Conservation (phyloP, 2,113 vertebrate species). For the Gnathonemus longibarbis region DNA sequence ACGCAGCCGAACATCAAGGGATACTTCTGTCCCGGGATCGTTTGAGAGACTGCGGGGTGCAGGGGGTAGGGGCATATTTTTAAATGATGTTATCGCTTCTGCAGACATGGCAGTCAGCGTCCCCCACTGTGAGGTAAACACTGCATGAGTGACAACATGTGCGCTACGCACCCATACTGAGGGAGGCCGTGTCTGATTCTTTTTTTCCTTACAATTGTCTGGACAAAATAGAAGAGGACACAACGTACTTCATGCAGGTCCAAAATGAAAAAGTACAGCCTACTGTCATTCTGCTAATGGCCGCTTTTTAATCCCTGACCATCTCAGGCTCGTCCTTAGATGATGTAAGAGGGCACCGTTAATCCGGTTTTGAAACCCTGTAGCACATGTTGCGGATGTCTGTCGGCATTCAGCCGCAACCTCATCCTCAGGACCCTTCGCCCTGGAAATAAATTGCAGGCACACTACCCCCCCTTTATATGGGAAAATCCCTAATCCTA, state of each 20-base stretch:
- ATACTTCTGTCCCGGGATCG: not conserved
- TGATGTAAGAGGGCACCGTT: not conserved
- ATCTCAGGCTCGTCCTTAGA: not conserved
- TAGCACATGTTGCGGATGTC: not conserved
- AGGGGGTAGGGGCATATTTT: not conserved
- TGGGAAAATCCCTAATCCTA: not conserved
- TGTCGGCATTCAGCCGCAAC: not conserved
- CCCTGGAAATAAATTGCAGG: not conserved
- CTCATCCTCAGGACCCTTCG: not conserved
- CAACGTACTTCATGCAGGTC: not conserved
- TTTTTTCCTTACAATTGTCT: not conserved
- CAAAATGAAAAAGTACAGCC: not conserved
- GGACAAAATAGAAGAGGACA: not conserved
- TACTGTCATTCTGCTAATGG: not conserved
- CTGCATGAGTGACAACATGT: too few relatives aligned
- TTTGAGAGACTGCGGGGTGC: not conserved
- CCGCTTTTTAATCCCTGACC: not conserved
- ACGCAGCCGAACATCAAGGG: not conserved
- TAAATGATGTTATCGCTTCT: not conserved
- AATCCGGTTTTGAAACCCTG: not conserved
- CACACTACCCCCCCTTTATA: not conserved
- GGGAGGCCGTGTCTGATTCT: not conserved
- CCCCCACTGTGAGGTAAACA: not conserved
- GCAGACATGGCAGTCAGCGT: not conserved
- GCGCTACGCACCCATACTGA: not conserved